Percentiles rank a stretch among this genome's conserved stretches.
phyloP scores from a whole-genome alignment of 2,797 vertebrate genomes.

The Smutsia temminckii region DNA sequence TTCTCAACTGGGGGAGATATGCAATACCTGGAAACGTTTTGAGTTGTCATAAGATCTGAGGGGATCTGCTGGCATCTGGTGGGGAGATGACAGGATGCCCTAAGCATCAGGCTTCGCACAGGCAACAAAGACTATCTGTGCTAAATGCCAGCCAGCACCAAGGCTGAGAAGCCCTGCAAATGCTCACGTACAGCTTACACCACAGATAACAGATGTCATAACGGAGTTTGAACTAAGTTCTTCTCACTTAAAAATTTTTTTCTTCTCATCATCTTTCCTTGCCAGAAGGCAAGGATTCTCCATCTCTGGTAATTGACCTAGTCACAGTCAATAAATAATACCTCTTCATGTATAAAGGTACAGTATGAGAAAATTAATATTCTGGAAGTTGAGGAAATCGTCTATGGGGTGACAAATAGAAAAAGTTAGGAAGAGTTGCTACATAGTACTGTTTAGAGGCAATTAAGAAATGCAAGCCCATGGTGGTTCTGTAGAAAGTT shows the following conservation, averaged over 20 bases:
- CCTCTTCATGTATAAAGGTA: conserved; percentile 13
- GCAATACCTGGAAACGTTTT: not conserved
- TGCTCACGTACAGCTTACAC: not conserved
- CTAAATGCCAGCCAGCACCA: not conserved
- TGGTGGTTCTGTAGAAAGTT: conserved; percentile 4
- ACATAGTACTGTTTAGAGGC: conserved; percentile 15
- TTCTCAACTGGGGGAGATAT: not conserved
- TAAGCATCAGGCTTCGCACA: not conserved
- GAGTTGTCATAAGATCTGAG: not conserved
- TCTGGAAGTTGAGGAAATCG: not conserved
- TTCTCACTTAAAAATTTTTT: not conserved
- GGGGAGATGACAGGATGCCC: not conserved
- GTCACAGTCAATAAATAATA: conserved; percentile 14
- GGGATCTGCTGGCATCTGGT: not conserved
- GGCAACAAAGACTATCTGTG: not conserved
- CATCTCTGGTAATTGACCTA: conserved; percentile 2
- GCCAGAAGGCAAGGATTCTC: conserved; percentile 27
- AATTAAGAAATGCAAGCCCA: conserved; percentile 16
- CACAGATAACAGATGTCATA: not conserved
- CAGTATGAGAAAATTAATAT: not conserved
- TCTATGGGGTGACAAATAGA: not conserved
- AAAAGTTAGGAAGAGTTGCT: conserved; percentile 11
- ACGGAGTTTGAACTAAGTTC: not conserved
- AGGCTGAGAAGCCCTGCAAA: not conserved
- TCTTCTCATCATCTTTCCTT: not conserved